A percentile compares a stretch with the other conserved stretches of the same genome.
phyloP scores from a whole-genome alignment of 2,888 invertebrate species.

The Deilephila elpenor region DNA sequence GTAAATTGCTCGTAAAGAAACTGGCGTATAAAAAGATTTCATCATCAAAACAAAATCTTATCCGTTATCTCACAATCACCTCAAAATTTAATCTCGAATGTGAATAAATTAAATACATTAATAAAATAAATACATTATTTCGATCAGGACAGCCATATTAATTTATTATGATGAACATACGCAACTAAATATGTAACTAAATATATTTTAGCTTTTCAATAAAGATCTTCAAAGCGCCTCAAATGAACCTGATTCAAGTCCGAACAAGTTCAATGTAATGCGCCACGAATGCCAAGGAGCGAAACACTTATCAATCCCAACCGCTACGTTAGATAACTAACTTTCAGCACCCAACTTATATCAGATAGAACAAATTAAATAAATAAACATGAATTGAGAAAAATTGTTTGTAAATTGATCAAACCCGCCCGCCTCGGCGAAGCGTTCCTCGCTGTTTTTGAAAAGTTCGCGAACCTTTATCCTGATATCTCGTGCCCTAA shows the following conservation, averaged over 20 bases:
- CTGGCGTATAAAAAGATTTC: too few species aligned
- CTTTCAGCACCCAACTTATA: neutral
- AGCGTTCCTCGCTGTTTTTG: neutral
- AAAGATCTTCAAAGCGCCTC: neutral
- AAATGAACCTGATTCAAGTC: neutral
- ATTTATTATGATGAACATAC: too few species aligned
- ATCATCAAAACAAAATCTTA: too few species aligned
- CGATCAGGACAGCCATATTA: too few species aligned
- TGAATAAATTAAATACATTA: too few species aligned
- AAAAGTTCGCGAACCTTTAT: conserved; percentile 13
- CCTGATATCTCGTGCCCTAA: conserved; percentile 1
- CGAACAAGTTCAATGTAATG: neutral
- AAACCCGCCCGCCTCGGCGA: neutral
- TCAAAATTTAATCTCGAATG: too few species aligned
- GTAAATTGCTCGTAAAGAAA: neutral
- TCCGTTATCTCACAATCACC: too few species aligned
- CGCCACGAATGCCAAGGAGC: neutral
- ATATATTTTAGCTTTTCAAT: neutral
- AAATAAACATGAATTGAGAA: conserved; percentile 1
- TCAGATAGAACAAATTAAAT: conserved; percentile 9
- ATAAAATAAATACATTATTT: too few species aligned
- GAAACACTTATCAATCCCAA: neutral
- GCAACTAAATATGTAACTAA: too few species aligned
- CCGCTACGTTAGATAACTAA: neutral
- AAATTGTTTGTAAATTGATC: conserved; percentile 18